phyloP scores from a whole-genome alignment of 2,888 invertebrate species.

The Molanna angustata region DNA sequence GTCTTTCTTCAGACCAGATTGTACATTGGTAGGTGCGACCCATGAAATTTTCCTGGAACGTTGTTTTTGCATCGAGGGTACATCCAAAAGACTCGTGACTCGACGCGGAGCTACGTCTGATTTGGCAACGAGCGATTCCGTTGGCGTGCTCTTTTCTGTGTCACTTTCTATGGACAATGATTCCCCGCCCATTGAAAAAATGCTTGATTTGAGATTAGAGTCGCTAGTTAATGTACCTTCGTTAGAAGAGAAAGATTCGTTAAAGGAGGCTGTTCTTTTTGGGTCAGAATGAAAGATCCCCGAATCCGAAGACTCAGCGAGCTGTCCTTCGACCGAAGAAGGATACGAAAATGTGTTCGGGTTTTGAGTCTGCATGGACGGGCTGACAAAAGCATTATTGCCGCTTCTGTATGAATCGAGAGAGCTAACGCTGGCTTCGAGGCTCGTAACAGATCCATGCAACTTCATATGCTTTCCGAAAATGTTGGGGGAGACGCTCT shows the following conservation, averaged over 20 bases:
- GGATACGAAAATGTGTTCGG: constrained; percentile 10
- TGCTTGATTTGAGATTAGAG: constrained; percentile 41
- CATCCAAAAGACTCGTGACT: constrained; percentile 47
- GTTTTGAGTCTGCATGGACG: constrained; percentile 6
- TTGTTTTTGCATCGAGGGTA: constrained; percentile 42
- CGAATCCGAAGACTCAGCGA: constrained; percentile 52
- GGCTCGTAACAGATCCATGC: constrained; percentile 50
- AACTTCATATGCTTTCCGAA: constrained; percentile 48
- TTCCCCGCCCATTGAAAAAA: constrained; percentile 22
- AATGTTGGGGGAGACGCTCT: constrained; percentile 51
- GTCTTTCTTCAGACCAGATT: constrained; percentile 38
- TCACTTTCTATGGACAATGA: constrained; percentile 25
- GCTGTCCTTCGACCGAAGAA: constrained; percentile 40
- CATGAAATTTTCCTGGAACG: constrained; percentile 57
- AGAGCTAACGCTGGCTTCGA: constrained; percentile 53
- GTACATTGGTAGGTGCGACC: constrained; percentile 52
- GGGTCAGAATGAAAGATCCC: constrained; percentile 51
- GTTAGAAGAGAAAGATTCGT: constrained; percentile 50
- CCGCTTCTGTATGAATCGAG: constrained; percentile 46
- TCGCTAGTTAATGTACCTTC: constrained; percentile 53
- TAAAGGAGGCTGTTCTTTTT: constrained; percentile 39
- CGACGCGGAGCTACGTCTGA: constrained; percentile 42
- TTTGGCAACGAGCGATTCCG: constrained; percentile 28
- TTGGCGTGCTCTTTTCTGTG: constrained; percentile 41
- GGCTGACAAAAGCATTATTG: constrained; percentile 18